phyloP scores from a whole-genome alignment of 1,140 invertebrate genomes.

The Orchesella cincta region DNA sequence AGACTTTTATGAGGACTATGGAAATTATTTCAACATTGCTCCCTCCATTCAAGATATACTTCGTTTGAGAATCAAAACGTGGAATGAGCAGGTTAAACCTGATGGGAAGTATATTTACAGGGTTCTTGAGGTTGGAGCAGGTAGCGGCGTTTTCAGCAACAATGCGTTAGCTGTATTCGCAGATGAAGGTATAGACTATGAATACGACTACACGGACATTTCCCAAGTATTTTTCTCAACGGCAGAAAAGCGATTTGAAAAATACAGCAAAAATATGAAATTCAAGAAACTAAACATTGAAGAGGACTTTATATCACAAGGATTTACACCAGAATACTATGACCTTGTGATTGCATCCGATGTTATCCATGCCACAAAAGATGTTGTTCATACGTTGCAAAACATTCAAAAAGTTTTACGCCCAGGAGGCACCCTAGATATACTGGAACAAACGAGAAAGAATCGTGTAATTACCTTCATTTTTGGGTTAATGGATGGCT shows the following conservation, averaged over 20 bases:
- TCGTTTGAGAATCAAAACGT: not conserved
- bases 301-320: slow-evolving; percentile 15
- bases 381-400: slow-evolving; percentile 1
- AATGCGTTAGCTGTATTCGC: not conserved
- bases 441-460: slow-evolving; percentile 9
- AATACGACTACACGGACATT: slow-evolving; percentile 35
- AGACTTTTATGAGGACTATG: not conserved
- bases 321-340: slow-evolving; percentile 31
- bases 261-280: not conserved
- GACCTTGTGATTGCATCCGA: slow-evolving; percentile 25
- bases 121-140: slow-evolving; percentile 32
- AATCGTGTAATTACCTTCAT: not conserved
- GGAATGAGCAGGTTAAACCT: not conserved
- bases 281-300: slow-evolving; percentile 32
- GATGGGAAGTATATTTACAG: slow-evolving; percentile 7
- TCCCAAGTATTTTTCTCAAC: slow-evolving; percentile 32
- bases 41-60: not conserved
- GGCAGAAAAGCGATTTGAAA: slow-evolving; percentile 23
- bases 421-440: slow-evolving; percentile 2
- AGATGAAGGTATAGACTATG: not conserved
- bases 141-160: slow-evolving; percentile 1
- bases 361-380: slow-evolving; percentile 37
- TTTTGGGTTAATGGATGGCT: slow-evolving; percentile 39
- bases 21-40: not conserved
- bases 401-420: slow-evolving; percentile 23